Evolutionary conservation across 2,797 vertebrate species (phyloP).

Genomic region (Anableps anableps): DNA sequence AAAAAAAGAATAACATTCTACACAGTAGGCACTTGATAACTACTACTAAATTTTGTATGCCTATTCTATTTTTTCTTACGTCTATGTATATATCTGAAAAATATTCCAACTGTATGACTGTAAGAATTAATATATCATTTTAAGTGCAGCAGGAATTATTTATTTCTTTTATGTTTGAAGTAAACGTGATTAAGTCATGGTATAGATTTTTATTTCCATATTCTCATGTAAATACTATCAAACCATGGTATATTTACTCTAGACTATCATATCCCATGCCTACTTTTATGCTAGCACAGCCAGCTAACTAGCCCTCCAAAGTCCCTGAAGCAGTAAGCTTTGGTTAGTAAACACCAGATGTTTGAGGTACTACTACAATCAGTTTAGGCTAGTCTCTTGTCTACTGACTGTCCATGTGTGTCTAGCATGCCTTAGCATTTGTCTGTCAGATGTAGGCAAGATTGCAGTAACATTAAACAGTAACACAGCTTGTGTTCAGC

Average conservation of each 20-base stretch:
- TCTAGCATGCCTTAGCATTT: background rate
- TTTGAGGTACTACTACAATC: slow-evolving; percentile 7
- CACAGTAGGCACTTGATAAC: background rate
- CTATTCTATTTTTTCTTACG: background rate
- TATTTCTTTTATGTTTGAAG: background rate
- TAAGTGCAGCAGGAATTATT: background rate
- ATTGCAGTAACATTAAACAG: background rate
- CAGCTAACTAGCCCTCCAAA: background rate
- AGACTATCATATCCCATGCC: background rate
- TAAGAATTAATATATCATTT: background rate
- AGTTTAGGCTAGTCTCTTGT: background rate
- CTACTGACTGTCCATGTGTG: background rate
- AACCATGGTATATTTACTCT: no score
- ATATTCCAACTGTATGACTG: background rate
- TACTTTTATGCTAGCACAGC: no score
- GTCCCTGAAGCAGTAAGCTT: no score
- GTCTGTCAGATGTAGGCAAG: background rate
- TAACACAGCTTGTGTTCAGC: slow-evolving; percentile 5
- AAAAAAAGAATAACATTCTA: background rate
- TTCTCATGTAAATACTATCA: background rate
- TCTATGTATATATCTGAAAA: background rate
- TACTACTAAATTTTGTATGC: background rate
- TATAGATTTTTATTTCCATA: background rate
- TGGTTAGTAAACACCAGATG: background rate
- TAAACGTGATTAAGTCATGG: background rate